Evolutionary conservation across 64 coral and sea anemone genomes (phyloP).

Genomic region (Platygyra sinensis): DNA sequence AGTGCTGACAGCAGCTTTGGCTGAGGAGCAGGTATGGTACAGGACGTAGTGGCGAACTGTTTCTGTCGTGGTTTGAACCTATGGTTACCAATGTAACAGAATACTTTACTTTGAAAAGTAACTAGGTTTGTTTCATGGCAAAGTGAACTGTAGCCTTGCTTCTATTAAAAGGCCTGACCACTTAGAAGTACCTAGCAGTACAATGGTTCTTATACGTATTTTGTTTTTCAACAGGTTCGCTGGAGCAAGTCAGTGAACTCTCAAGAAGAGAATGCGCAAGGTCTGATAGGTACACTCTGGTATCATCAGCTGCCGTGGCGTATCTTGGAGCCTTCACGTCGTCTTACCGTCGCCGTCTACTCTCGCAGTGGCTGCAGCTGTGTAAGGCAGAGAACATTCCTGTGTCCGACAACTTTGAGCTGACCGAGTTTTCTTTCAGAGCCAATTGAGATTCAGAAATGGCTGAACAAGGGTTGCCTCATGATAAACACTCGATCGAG

Average conservation of each 20-base stretch:
- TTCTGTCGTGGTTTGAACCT: not conserved
- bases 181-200: too few species aligned
- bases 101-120: not conserved
- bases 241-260: constrained; percentile 76
- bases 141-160: not conserved
- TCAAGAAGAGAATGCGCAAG: constrained; percentile 51
- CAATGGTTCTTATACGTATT: too few species aligned
- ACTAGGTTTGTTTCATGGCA: not conserved
- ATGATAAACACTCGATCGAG: constrained; percentile 89
- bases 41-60: not conserved
- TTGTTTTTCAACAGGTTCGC: constrained; percentile 53
- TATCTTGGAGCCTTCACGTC: constrained; percentile 93
- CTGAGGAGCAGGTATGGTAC: constrained; percentile 74
- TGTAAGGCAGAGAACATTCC: constrained; percentile 74
- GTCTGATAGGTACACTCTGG: constrained; percentile 77
- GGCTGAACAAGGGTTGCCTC: constrained; percentile 88
- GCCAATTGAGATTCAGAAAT: constrained; percentile 84
- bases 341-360: constrained; percentile 53
- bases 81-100: too few species aligned
- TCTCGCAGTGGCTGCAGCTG: constrained; percentile 70
- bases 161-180: too few species aligned
- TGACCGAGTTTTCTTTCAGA: constrained; percentile 86
- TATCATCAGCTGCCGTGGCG: constrained; percentile 74
- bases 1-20: constrained; percentile 66
- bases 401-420: constrained; percentile 76